Evolutionary conservation across 2,888 invertebrate genomes (phyloP).

Genomic region (Stenolophus ochropezus): DNA sequence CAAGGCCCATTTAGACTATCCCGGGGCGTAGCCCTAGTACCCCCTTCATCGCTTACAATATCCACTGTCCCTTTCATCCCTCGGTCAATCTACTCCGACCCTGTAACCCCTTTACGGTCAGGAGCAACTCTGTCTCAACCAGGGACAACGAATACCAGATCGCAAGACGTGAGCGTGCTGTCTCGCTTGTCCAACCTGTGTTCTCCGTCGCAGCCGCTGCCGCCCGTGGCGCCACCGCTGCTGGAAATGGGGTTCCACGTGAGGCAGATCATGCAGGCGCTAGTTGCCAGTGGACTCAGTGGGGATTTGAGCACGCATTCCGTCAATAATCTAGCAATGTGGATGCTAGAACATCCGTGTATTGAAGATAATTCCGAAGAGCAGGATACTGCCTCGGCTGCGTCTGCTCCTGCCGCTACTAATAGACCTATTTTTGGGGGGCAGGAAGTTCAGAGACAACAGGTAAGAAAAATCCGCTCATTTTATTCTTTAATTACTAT

Average conservation of each 20-base stretch:
- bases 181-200: slow-evolving; percentile 32
- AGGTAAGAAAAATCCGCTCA: slow-evolving; percentile 21
- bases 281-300: slow-evolving; percentile 74
- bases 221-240: slow-evolving; percentile 75
- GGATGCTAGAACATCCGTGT: slow-evolving; percentile 80
- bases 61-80: slow-evolving; percentile 64
- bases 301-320: slow-evolving; percentile 72
- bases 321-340: slow-evolving; percentile 78
- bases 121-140: slow-evolving; percentile 25
- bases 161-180: slow-evolving; percentile 21
- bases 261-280: slow-evolving; percentile 76
- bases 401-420: slow-evolving; percentile 35
- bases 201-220: slow-evolving; percentile 69
- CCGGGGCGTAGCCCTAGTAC: slow-evolving; percentile 61
- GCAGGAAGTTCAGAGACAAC: slow-evolving; percentile 32
- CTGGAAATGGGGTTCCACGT: slow-evolving; percentile 80
- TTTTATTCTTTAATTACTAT: no score
- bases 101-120: slow-evolving; percentile 61
- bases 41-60: slow-evolving; percentile 67
- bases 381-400: slow-evolving; percentile 44
- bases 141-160: slow-evolving; percentile 12
- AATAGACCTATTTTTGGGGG: slow-evolving; percentile 32
- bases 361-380: slow-evolving; percentile 66
- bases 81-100: slow-evolving; percentile 64
- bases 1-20: slow-evolving; percentile 51